These are phyloP conservation scores for Hippocampus kuda DNA, from an alignment of 2,797 vertebrate genomes.

Conservation along the genomic window DNA sequence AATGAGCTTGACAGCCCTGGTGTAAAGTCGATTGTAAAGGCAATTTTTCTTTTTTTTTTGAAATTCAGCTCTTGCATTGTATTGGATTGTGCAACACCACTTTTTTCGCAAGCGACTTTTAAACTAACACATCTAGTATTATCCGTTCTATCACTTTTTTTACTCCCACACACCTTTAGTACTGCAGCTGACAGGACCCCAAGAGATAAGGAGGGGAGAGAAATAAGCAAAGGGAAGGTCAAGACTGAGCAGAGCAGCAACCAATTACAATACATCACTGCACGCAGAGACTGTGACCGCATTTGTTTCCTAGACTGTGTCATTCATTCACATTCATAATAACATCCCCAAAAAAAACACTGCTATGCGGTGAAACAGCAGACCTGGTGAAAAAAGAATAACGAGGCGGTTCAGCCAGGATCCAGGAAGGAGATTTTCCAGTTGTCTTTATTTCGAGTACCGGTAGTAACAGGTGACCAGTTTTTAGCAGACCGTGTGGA, in stretches of 20 bases:
- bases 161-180: neutral
- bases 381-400: too few relatives aligned
- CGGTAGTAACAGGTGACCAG: too few relatives aligned
- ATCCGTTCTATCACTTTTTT: neutral
- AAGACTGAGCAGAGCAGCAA: constrained; percentile 16
- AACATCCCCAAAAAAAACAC: constrained; percentile 16
- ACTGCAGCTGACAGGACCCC: constrained; percentile 10
- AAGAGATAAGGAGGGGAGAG: constrained; percentile 23
- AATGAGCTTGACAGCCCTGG: too few relatives aligned
- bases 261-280: constrained; percentile 35
- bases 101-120: neutral
- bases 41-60: neutral
- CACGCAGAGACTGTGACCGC: constrained; percentile 17
- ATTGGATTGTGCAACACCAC: neutral
- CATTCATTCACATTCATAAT: constrained; percentile 26
- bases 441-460: too few relatives aligned
- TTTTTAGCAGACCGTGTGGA: too few relatives aligned
- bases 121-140: neutral
- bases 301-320: constrained; percentile 31
- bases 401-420: too few relatives aligned
- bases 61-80: neutral
- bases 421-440: too few relatives aligned
- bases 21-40: neutral
- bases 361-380: too few relatives aligned
- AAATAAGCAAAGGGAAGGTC: constrained; percentile 28